phyloP scores from a whole-genome alignment of 1,140 invertebrate species.

The Leptopilina clavipes region DNA sequence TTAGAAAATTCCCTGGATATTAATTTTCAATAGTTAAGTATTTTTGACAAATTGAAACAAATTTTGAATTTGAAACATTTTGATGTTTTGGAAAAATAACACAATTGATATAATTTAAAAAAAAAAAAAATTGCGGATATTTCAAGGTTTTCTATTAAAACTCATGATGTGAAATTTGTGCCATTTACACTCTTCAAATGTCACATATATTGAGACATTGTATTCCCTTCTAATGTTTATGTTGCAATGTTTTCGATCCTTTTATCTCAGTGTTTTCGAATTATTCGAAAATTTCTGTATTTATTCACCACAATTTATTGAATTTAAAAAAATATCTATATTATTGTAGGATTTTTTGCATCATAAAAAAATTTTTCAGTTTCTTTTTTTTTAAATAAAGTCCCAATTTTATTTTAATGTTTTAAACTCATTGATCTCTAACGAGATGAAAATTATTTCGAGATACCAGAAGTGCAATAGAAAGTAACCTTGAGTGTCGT shows the following conservation, averaged over 20 bases:
- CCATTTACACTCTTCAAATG: not conserved
- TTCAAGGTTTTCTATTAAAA: not conserved
- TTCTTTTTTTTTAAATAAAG: not conserved
- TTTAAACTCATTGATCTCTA: not conserved
- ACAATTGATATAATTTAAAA: no score
- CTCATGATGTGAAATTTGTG: not conserved
- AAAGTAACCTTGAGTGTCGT: conserved; percentile 11
- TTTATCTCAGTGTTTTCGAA: not conserved
- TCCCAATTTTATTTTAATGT: not conserved
- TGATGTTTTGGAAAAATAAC: no score
- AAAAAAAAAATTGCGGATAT: not conserved
- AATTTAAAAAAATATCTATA: no score
- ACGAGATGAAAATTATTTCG: conserved; percentile 20
- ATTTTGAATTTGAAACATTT: no score
- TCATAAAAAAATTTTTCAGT: no score
- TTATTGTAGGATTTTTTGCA: no score
- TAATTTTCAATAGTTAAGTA: no score
- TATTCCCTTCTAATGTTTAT: conserved; percentile 11
- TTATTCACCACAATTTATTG: not conserved
- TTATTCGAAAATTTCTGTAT: not conserved
- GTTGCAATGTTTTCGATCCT: conserved; percentile 19
- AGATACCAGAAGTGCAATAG: conserved; percentile 12
- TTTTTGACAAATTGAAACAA: no score
- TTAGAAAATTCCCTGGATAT: no score
- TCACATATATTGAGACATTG: conserved; percentile 10